phyloP scores from a whole-genome alignment of 2,888 invertebrate species.

The Pedicia rivosa region DNA sequence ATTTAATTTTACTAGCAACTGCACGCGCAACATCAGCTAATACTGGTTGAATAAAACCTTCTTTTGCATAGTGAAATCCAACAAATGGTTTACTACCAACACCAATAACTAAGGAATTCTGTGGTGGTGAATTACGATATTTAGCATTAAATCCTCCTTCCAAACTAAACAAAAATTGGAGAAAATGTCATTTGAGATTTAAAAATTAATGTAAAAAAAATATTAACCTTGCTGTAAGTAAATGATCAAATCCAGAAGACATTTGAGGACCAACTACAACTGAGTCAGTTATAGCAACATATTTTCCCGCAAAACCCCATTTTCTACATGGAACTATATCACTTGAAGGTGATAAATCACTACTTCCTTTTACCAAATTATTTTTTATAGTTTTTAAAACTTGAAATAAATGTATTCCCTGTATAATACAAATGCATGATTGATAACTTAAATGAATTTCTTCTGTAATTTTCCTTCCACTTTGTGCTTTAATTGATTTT shows the following conservation, averaged over 20 bases:
- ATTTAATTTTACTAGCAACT: conserved; percentile 74
- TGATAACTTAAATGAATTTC: conserved; percentile 32
- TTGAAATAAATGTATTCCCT: conserved; percentile 54
- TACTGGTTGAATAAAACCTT: conserved; percentile 68
- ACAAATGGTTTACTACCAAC: conserved; percentile 71
- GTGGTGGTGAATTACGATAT: conserved; percentile 57
- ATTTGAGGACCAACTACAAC: conserved; percentile 54
- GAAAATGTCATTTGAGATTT: neutral
- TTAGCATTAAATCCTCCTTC: conserved; percentile 30
- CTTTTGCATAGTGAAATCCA: conserved; percentile 79
- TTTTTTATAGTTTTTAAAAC: conserved; percentile 64
- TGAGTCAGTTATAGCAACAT: conserved; percentile 57
- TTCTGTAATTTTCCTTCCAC: conserved; percentile 28
- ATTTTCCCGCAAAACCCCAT: conserved; percentile 70
- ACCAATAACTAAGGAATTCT: conserved; percentile 57
- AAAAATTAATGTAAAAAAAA: neutral
- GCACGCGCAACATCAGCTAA: conserved; percentile 86
- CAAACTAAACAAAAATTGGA: conserved; percentile 14
- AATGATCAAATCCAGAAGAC: conserved; percentile 59
- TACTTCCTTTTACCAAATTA: conserved; percentile 35
- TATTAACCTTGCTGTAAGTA: conserved; percentile 49
- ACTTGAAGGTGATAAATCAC: conserved; percentile 2
- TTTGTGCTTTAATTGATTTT: conserved; percentile 60
- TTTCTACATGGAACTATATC: conserved; percentile 55
- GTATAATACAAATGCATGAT: conserved; percentile 64